Evolutionary conservation across 1,140 invertebrate genomes (phyloP), one percentile per base, ranked within the genome.

Genomic region (Leptinotarsa lineolata): DNA sequence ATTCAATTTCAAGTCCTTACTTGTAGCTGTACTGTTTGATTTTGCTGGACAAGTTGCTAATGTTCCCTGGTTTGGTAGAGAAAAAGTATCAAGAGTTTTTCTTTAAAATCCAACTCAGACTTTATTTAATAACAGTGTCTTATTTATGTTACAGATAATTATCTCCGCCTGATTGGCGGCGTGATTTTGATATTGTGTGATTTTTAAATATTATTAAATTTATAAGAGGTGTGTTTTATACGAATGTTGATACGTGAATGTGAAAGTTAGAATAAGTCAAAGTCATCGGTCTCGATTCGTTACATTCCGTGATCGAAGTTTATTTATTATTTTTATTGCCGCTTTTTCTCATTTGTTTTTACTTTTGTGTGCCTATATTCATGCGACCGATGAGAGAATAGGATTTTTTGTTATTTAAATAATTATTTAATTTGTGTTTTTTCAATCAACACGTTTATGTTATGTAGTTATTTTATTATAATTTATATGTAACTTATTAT

Each of bases 401-500:
- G 60, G 80, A 81, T 81, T 80, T 39, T 83, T 83, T 83, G 82
- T 84, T 83, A 83, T 82, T 83, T 83, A 83, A 83, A 83, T 79
- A 80, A 83, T 83, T 83, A 83, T 83, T 84, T 83, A 84, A 84
- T 83, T 83, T 82, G 78, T 82, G 82, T 84, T 84, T 79, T 81
- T 78, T 81, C 78, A 81, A 77, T 79, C 81, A 78, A 82, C 77
- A 80, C 77, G 80, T 83, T 82, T 83, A 84, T 84, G 83, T 84
- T 84, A 84, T 83, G 73, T 84, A 82, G 80, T 83, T 83, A 83
- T 84, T 84, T 84, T 84, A 83, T 81, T 83, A 82, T 84, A 83
- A 84, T 84, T 84, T 84, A 84, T 84, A 82, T 84, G 81, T 84
- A 84, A 84, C 83, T 84, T 84, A 84, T 84, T 84, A 83, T 84